Percentiles rank a stretch among this genome's conserved stretches.
phyloP scores from a whole-genome alignment of 1,140 invertebrate genomes.

The Lordiphosa collinella region DNA sequence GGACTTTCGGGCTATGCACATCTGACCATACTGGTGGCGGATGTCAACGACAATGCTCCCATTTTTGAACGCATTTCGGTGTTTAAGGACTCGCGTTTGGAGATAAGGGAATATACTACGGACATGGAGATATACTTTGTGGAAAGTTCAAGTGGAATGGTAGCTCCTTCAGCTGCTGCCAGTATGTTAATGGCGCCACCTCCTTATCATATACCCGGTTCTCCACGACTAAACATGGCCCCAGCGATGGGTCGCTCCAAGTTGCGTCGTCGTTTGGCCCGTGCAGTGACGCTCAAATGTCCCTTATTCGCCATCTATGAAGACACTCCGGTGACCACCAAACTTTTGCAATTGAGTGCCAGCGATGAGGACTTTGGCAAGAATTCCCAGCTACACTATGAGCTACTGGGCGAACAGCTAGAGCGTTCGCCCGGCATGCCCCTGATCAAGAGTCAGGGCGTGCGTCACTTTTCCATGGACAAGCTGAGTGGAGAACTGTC shows the following conservation, averaged over 20 bases:
- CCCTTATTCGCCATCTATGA: conserved; percentile 88
- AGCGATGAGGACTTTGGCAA: conserved; percentile 88
- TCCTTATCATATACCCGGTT: conserved; percentile 68
- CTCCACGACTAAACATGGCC: conserved; percentile 48
- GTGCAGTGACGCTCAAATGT: conserved; percentile 42
- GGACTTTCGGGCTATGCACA: conserved; percentile 86
- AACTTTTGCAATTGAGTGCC: conserved; percentile 89
- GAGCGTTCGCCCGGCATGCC: conserved; percentile 78
- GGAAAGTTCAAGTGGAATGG: conserved; percentile 58
- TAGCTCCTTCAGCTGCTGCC: conserved; percentile 64
- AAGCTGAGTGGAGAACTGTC: conserved; percentile 87
- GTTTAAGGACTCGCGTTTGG: conserved; percentile 84
- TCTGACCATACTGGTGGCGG: conserved; percentile 86
- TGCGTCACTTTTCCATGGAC: conserved; percentile 87
- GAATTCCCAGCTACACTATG: conserved; percentile 89
- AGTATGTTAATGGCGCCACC: conserved; percentile 58
- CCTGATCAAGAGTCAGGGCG: conserved; percentile 80
- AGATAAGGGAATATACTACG: conserved; percentile 82
- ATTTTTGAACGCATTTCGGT: conserved; percentile 85
- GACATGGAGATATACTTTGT: conserved; percentile 82
- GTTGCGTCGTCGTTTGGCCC: conserved; percentile 32
- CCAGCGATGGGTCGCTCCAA: conserved; percentile 38
- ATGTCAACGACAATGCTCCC: conserved; percentile 92
- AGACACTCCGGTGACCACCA: conserved; percentile 86
- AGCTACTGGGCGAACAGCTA: conserved; percentile 84